These are phyloP conservation scores for Littorina saxatilis DNA, from an alignment of 1,140 invertebrate genomes.

Conservation along the genomic window DNA sequence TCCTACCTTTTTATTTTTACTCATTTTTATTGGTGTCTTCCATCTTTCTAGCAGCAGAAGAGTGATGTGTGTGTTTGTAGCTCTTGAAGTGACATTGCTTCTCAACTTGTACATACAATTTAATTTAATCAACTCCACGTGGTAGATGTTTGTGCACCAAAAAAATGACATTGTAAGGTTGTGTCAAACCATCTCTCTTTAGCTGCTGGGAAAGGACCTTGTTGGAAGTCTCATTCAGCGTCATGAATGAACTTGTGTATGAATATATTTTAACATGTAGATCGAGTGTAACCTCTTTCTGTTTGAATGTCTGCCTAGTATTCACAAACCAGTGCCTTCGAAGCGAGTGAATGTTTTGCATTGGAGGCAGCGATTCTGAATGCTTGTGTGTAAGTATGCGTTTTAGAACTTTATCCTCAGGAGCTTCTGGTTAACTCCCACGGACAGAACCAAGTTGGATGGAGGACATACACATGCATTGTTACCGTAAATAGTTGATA, in stretches of 20 bases:
- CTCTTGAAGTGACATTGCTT: neutral
- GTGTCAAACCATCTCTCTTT: neutral
- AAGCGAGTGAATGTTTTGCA: neutral
- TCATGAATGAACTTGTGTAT: too few species aligned
- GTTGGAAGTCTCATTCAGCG: too few species aligned
- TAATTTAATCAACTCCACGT: neutral
- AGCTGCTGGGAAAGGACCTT: too few species aligned
- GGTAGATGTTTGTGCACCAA: too few species aligned
- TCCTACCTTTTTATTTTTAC: too few species aligned
- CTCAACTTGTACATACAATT: neutral
- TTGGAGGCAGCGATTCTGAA: neutral
- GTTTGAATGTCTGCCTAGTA: neutral
- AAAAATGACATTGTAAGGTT: neutral
- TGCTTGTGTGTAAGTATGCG: too few species aligned
- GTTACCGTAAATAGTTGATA: neutral
- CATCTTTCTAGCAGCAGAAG: neutral
- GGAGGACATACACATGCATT: neutral
- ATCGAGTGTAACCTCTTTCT: neutral
- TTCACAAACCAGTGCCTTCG: neutral
- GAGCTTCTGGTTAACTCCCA: neutral
- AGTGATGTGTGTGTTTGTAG: neutral
- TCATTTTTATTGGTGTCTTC: neutral
- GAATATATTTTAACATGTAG: too few species aligned
- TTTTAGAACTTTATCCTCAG: neutral
- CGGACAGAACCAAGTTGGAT: constrained; percentile 1